Base-by-base conservation (phyloP, 2,797 vertebrate species). In the Sylvia borin region DNA sequence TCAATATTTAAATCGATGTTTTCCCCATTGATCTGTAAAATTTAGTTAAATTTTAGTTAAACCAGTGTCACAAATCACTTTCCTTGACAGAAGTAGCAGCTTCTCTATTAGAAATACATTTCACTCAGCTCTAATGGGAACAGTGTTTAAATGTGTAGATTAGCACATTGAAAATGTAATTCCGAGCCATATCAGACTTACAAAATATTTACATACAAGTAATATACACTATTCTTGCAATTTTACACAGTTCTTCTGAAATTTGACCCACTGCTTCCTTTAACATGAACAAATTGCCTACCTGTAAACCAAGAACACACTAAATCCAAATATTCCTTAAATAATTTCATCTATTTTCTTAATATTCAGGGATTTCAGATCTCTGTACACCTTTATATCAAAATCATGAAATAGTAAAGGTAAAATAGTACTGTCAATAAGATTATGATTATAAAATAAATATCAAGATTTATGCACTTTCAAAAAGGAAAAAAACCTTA, bases 1-100 rank as follows among this genome's bases (percentile, higher is more conserved):
- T 81, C 34, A 58, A 2, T 54, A 83, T 51, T 88, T 60, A 71
- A 48, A 43, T n/a, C 24, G 53, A 2, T 13, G 5, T 36, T 55
- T 61, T 47, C 21, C 22, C 11, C 9, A 47, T 0, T 2, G 10
- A 27, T n/a, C 3, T 57, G 3, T 7, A 1, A 74, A 73, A 18
- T 55, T 50, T 13, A 10, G 7, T 31, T 43, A 38, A 80, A 24
- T 27, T 19, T 10, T n/a, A n/a, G 0, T 48, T 45, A 16, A 54
- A 61, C 21, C 47, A 58, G 13, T 8, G 7, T 21, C 47, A 81
- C 14, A 68, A 87, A 32, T 7, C 13, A 64, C 3, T 31, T 20
- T 29, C 17, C 21, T 62, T 36, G 31, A 65, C 16, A 81, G 10
- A 67, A 67, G 16, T 9, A 78, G 34, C 7, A 58, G 1, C 16